These are phyloP conservation scores for Phortica magna DNA, from an alignment of 2,888 invertebrate genomes.

Conservation along the genomic window DNA sequence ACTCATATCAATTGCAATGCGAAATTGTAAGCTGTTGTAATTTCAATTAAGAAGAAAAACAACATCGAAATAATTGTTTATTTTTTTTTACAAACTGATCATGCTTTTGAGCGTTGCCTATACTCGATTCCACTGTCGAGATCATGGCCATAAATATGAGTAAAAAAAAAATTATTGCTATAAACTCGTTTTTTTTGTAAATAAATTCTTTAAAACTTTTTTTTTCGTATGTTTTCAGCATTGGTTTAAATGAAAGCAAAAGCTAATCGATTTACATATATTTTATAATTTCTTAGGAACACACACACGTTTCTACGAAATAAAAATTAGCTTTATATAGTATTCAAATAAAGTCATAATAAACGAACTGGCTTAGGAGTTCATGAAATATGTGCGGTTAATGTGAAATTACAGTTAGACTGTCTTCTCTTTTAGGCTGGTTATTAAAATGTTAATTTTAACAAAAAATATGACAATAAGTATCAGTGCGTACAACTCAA, in stretches of 20 bases:
- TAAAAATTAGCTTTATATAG: not conserved
- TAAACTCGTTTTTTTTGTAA: slow-evolving; percentile 5
- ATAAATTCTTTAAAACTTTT: too few species aligned
- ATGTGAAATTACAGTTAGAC: not conserved
- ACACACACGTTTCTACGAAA: not conserved
- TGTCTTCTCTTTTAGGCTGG: not conserved
- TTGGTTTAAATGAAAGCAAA: slow-evolving; percentile 1
- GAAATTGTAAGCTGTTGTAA: too few species aligned
- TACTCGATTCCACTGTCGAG: not conserved
- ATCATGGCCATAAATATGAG: not conserved
- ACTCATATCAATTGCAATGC: too few species aligned
- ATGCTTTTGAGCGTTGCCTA: not conserved
- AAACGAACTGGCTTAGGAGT: not conserved
- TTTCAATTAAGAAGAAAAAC: too few species aligned
- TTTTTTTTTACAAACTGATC: not conserved
- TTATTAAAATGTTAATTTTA: not conserved
- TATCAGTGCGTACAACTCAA: too few species aligned
- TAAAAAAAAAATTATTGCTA: not conserved
- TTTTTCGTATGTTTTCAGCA: not conserved
- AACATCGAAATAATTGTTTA: too few species aligned
- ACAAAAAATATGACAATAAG: not conserved
- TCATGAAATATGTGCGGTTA: not conserved
- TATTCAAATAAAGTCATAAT: not conserved
- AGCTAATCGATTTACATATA: not conserved
- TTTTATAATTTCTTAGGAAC: not conserved